phyloP scores from a whole-genome alignment of 2,113 vertebrate genomes.

The Callocephalon fimbriatum region DNA sequence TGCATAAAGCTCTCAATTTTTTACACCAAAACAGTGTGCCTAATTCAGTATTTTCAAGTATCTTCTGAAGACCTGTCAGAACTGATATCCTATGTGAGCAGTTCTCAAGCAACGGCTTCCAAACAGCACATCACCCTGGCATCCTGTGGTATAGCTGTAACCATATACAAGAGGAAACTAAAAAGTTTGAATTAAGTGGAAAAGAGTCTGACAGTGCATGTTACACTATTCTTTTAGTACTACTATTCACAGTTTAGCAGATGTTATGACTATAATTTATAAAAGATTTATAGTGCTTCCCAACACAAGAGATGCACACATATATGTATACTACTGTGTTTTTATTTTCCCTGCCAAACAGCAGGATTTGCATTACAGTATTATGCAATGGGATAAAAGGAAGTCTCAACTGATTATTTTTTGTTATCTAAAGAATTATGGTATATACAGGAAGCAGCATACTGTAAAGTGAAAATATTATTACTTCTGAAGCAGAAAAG shows the following conservation, averaged over 20 bases:
- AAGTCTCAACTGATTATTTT: background rate
- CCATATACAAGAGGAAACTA: background rate
- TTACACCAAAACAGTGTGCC: background rate
- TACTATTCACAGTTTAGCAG: background rate
- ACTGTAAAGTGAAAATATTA: background rate
- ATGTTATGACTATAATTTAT: background rate
- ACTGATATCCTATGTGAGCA: background rate
- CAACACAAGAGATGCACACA: background rate
- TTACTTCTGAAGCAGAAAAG: background rate
- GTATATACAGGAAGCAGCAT: background rate
- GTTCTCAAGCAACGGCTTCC: background rate
- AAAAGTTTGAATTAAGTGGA: background rate
- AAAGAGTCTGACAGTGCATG: background rate
- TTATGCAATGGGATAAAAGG: background rate
- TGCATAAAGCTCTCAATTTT: background rate
- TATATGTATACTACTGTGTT: background rate
- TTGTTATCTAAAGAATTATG: background rate
- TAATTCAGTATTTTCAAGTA: background rate
- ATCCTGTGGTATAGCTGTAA: background rate
- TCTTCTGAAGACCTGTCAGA: background rate
- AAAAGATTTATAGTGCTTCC: background rate
- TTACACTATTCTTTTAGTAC: background rate
- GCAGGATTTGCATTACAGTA: background rate
- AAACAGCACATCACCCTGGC: background rate
- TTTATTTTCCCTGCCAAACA: background rate